Evolutionary conservation across 2,888 invertebrate species (phyloP), one percentile per base, ranked within the genome.

Genomic region (Melanotus villosus): DNA sequence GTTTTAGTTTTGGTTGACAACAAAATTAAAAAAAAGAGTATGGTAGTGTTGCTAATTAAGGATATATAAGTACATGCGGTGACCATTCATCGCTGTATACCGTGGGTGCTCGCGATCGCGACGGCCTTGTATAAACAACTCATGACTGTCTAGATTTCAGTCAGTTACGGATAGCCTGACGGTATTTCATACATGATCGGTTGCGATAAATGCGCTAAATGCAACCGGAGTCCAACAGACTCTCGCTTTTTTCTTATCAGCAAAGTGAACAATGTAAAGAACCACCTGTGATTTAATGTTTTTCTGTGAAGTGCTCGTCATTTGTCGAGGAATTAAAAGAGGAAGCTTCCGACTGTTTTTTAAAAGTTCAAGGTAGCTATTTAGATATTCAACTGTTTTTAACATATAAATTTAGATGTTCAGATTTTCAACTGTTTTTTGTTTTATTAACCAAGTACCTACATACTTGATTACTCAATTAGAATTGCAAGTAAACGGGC

Each of bases 51-150:
- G 12, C 62, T 62, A 62, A 62, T 62, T 62, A 62, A 62, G 47
- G 47, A 47, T 21, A 21, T 30, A 34, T 34, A 19, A 59, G 30
- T 38, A 56, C 60, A 60, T 52, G 41, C 54, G 54, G 45, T 50
- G 56, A 70, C 75, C 76, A 76, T 74, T 76, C 73, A 74, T 77
- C 73, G 76, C 67, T 68, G 56, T 69, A 63, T 65, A 65, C 73
- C 79, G 80, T 81, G 79, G 80, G 80, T 78, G 79, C 75, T 76
- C 77, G 74, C 76, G 77, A 70, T 76, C 76, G 75, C 70, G 75
- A 68, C 78, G 81, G 79, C 81, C 81, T 82, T 82, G 81, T 79
- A 78, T 78, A 78, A 79, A 79, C 73, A 78, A 80, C 79, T 80
- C 77, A 79, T 76, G 79, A 81, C 77, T 76, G 79, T 78, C 78